Evolutionary conservation across 2,888 invertebrate species (phyloP).

Genomic region (Pseudococcus viburni): DNA sequence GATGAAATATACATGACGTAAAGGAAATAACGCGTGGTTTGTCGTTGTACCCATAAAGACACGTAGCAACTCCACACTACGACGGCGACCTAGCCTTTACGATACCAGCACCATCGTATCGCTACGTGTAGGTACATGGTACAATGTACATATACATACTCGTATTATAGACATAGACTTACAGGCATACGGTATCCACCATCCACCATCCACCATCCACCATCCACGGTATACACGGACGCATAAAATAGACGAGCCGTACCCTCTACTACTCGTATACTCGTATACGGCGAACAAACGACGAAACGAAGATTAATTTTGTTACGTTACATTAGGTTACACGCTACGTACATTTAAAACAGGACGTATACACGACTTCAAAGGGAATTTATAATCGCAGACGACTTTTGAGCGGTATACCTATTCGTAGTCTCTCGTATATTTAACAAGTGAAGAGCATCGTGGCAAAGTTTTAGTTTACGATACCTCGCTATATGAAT

Average conservation of each 20-base stretch:
- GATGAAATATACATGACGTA: conserved; percentile 12
- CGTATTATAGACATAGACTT: too few species aligned
- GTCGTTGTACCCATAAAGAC: not conserved
- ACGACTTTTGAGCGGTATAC: conserved; percentile 37
- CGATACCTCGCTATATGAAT: not conserved
- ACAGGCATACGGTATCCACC: too few species aligned
- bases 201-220: too few species aligned
- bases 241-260: not conserved
- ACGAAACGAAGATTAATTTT: conserved; percentile 44
- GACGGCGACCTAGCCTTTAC: not conserved
- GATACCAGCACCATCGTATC: not conserved
- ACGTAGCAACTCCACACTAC: not conserved
- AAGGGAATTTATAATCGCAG: conserved; percentile 48
- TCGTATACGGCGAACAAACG: conserved; percentile 23
- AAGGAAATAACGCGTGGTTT: conserved; percentile 19
- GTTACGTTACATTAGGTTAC: conserved; percentile 52
- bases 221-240: too few species aligned
- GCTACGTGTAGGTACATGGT: not conserved
- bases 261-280: not conserved
- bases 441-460: not conserved
- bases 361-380: conserved; percentile 37
- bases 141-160: not conserved
- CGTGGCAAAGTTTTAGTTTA: not conserved
- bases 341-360: conserved; percentile 51
- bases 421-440: not conserved